A percentile compares a stretch with the other conserved stretches of the same genome.
Conservation (phyloP, 2,888 invertebrate genomes). For the Parnassius glacialis region DNA sequence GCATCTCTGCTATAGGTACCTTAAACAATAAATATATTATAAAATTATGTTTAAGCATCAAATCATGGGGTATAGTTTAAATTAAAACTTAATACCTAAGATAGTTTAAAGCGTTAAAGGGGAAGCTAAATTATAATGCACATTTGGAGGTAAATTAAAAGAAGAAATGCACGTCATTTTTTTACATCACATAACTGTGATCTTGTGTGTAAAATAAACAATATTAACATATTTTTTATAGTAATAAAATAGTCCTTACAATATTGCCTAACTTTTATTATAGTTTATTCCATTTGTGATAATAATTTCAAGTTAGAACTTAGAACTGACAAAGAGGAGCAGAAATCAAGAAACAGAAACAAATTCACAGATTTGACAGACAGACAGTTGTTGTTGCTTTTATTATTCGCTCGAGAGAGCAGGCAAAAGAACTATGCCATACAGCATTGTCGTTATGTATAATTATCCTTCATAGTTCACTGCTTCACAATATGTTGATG, state of each 20-base stretch:
- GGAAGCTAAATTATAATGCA: neutral
- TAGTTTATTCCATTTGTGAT: conserved; percentile 26
- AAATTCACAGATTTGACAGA: conserved; percentile 11
- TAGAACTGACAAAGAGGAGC: conserved; percentile 7
- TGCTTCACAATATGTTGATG: no score
- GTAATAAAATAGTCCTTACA: conserved; percentile 10
- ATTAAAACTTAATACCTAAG: no score
- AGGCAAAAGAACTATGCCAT: no score
- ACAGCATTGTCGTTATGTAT: no score
- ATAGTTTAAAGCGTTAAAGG: neutral
- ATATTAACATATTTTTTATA: neutral
- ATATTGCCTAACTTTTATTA: conserved; percentile 10
- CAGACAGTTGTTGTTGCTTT: neutral
- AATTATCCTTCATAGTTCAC: no score
- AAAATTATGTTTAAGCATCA: neutral
- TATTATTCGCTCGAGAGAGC: no score
- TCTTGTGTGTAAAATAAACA: neutral
- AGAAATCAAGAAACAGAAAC: neutral
- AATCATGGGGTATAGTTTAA: neutral
- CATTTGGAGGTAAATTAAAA: conserved; percentile 3
- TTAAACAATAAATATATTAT: conserved; percentile 4
- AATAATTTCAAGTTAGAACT: conserved; percentile 10
- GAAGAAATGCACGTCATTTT: conserved; percentile 18
- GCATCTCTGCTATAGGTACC: conserved; percentile 32
- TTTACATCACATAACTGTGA: conserved; percentile 4